phyloP scores from a whole-genome alignment of 2,797 vertebrate species.

The Danio albolineatus region DNA sequence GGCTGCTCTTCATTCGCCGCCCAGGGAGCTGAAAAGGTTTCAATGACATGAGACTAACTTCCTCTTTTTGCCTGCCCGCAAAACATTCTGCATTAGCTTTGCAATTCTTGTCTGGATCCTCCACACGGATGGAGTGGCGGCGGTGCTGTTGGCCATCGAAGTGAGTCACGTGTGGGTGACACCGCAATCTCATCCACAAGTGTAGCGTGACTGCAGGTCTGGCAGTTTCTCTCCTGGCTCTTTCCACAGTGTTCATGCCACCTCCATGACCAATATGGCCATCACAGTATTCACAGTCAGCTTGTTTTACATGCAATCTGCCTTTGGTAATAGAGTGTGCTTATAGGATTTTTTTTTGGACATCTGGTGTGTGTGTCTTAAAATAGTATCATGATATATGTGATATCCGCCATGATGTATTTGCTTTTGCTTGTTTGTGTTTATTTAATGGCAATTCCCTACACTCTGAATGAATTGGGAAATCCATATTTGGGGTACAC shows the following conservation, averaged over 20 bases:
- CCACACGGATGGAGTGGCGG: background rate
- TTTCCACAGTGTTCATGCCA: constrained; percentile 14
- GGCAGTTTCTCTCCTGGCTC: background rate
- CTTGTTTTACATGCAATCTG: constrained; percentile 31
- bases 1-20: background rate
- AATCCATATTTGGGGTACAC: too few species aligned
- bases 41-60: constrained; percentile 10
- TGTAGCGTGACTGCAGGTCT: constrained; percentile 3
- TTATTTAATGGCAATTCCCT: background rate
- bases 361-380: background rate
- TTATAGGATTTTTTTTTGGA: background rate
- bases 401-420: background rate
- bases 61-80: background rate
- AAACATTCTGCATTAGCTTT: constrained; percentile 18
- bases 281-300: constrained; percentile 9
- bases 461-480: too few species aligned
- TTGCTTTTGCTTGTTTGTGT: background rate
- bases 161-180: constrained; percentile 44
- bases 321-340: background rate
- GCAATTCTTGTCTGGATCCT: constrained; percentile 21
- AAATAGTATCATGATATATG: constrained; percentile 5
- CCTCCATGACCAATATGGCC: constrained; percentile 31
- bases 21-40: background rate
- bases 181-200: constrained; percentile 39
- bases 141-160: background rate